A percentile compares a stretch with the other conserved stretches of the same genome.
phyloP scores from a whole-genome alignment of 2,797 vertebrate species.

The Syngnathus acus region DNA sequence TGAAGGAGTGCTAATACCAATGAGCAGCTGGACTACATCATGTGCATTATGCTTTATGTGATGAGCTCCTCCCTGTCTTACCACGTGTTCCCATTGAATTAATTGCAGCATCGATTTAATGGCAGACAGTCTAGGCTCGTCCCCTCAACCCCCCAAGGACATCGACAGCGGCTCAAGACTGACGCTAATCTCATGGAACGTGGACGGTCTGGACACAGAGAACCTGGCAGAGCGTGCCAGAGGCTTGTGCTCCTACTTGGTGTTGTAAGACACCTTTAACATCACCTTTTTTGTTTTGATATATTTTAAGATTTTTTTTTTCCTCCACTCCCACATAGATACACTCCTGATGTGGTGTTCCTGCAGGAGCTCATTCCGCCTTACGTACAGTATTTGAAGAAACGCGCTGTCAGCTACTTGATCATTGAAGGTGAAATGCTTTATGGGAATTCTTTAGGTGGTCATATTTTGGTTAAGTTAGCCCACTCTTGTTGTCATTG shows the following conservation, averaged over 20 bases:
- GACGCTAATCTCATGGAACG: constrained; percentile 88
- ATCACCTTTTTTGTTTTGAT: not conserved
- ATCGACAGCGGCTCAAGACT: constrained; percentile 66
- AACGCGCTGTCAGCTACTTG: constrained; percentile 78
- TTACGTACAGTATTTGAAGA: constrained; percentile 78
- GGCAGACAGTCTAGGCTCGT: constrained; percentile 60
- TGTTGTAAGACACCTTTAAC: constrained; percentile 72
- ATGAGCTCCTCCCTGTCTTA: not conserved
- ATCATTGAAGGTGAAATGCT: constrained; percentile 79
- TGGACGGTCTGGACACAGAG: constrained; percentile 83
- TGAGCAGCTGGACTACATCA: too few relatives aligned
- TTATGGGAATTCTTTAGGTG: not conserved
- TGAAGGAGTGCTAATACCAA: too few relatives aligned
- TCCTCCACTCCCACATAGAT: constrained; percentile 59
- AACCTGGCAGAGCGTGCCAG: constrained; percentile 78
- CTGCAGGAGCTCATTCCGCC: constrained; percentile 88
- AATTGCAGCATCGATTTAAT: constrained; percentile 82
- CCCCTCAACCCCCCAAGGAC: constrained; percentile 41
- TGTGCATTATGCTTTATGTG: not conserved
- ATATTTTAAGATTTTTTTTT: not conserved
- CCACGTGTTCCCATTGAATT: not conserved
- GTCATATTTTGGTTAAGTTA: too few relatives aligned
- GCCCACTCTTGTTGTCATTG: too few relatives aligned
- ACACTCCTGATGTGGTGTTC: constrained; percentile 88
- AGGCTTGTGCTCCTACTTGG: constrained; percentile 81